Conservation (phyloP, 2,113 vertebrate genomes). For the Micromys minutus region DNA sequence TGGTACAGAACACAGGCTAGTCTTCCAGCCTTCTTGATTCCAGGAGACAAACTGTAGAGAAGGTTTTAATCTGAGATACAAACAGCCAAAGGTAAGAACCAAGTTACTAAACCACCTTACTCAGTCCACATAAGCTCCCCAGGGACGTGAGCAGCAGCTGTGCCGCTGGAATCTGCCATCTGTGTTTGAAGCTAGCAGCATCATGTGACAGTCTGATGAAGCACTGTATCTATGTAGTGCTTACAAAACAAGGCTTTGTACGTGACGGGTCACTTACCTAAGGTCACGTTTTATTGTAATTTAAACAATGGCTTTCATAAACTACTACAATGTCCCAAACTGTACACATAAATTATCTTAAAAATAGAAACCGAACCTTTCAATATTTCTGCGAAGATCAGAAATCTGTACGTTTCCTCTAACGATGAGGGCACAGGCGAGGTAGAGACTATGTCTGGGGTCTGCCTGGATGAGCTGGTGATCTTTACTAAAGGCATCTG, state of each 20-base stretch:
- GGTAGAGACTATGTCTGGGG: slow-evolving; percentile 93
- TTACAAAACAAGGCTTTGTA: not conserved
- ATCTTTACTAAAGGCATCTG: slow-evolving; percentile 96
- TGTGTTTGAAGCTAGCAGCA: not conserved
- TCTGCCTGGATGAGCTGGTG: slow-evolving; percentile 95
- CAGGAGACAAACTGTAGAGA: slow-evolving; percentile 94
- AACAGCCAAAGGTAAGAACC: slow-evolving; percentile 66
- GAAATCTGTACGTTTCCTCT: slow-evolving; percentile 96
- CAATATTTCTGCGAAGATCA: slow-evolving; percentile 97
- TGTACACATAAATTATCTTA: not conserved
- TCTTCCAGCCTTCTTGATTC: slow-evolving; percentile 99
- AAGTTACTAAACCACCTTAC: not conserved
- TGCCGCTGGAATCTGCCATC: not conserved
- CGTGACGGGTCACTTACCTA: not conserved
- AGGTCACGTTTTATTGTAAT: not conserved
- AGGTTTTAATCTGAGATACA: slow-evolving; percentile 89
- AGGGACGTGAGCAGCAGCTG: not conserved
- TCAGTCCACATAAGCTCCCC: not conserved
- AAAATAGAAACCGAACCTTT: slow-evolving; percentile 87
- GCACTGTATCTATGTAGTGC: not conserved
- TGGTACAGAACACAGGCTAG: slow-evolving; percentile 94
- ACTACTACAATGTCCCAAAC: not conserved
- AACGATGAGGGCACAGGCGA: slow-evolving; percentile 96
- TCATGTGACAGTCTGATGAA: not conserved
- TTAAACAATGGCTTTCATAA: not conserved